Base-by-base conservation (phyloP, 2,888 invertebrate genomes). In the Cyaniris semiargus region DNA sequence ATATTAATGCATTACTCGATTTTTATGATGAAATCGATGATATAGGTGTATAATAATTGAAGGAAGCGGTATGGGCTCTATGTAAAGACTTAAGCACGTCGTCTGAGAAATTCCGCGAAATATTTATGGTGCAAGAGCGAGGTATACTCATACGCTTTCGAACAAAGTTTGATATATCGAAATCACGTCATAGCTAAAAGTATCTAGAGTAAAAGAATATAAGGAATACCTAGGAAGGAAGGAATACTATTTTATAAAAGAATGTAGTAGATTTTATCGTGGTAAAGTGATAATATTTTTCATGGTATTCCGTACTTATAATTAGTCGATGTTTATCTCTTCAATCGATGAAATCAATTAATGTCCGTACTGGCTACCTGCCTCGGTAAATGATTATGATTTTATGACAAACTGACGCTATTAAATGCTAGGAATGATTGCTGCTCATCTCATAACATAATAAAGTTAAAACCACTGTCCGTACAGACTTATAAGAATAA, bases 401-500 rank as follows among this genome's bases (percentile, higher is more conserved):
- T 27, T 23, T 66, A 66, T 66, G 60, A 66, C 60, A 66, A 66
- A 23, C 4, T 66, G 27, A 66, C 27, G 13, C 27, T 66, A 66
- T 53, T 66, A 27, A 66, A 66, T 66, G 23, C 60, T 66, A 23
- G 23, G 23, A 66, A 27, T 66, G 15, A 13, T 66, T 27, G 60
- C 15, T 66, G 60, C 23, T 66, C 60, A 66, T 66, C 60, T 66
- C 60, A 60, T 48, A 48, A 23, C 21, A 66, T 66, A 66, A 66
- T 66, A 66, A 66, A 66, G 23, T 66, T 23, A 1, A 66, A 23
- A 74, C 72, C 44, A 21, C n/a, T 58, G 58, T 44, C 44, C 44
- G 44, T 38, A 38, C 10, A 10, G 38, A 10, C 10, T 44, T 44
- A 44, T 0, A 44, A 10, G 44, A 44, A 34, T 8, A 34, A 10